Conservation (phyloP, 2,888 invertebrate species). For the Oligia latruncula region DNA sequence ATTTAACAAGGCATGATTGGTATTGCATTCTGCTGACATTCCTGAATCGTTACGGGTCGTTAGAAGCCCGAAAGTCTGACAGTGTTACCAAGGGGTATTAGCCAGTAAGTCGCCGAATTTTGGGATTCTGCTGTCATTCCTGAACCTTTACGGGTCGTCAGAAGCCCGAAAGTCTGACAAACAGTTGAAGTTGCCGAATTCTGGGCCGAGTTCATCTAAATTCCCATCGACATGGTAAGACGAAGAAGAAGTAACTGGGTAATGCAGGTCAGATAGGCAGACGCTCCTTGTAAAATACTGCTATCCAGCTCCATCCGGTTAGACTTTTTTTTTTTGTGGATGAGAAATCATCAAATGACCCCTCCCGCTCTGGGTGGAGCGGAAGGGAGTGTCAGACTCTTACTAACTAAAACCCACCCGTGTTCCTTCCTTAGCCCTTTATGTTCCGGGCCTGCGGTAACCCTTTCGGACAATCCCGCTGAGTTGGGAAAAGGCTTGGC, state of each 20-base stretch:
- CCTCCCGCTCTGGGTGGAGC: no score
- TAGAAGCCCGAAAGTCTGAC: background rate
- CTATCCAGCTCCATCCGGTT: no score
- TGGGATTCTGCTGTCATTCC: background rate
- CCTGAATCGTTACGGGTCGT: background rate
- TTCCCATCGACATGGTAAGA: background rate
- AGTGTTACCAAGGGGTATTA: background rate
- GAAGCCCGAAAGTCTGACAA: background rate
- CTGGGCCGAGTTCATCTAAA: background rate
- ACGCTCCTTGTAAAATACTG: no score
- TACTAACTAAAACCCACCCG: no score
- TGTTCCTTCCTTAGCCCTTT: no score
- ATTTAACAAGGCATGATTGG: constrained; percentile 17
- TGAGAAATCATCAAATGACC: no score
- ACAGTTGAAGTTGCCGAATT: background rate
- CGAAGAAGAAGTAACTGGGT: background rate
- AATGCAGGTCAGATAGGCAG: background rate
- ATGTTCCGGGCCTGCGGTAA: no score
- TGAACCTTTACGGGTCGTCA: background rate
- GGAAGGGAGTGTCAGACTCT: no score
- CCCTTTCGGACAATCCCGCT: no score
- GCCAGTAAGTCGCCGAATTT: background rate
- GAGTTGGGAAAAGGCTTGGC: no score
- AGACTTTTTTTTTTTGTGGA: no score
- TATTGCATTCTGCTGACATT: background rate